Base-by-base conservation (phyloP, 2,888 invertebrate species). In the Polymixis lichenea region DNA sequence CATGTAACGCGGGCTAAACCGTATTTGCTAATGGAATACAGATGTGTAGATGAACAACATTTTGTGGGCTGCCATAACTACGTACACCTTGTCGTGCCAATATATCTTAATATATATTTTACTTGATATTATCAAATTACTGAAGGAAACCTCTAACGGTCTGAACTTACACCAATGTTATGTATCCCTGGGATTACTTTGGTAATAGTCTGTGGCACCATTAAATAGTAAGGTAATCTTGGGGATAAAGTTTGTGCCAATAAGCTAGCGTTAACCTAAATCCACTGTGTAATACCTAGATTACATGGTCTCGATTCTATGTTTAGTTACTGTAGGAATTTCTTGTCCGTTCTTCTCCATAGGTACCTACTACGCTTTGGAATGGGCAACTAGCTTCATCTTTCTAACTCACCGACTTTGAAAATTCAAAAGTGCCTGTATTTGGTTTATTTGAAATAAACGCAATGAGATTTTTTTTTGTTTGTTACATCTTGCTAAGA, bases 21-120 rank as follows among this genome's bases (percentile, higher is more conserved):
- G 91, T 95, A 93, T 95, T 95, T 95, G 94, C 95, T 95, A 95
- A 96, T 95, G 94, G 95, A 95, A 96, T 95, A 95, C 94, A 95
- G 93, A 95, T 95, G 95, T 94, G 93, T 90, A 92, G 92, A 93
- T 90, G 94, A 94, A 92, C 93, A 93, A 94, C 92, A 94, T 95
- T 93, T 90, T 93, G 93, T 86, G 94, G 95, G 91, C 88, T 88
- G 82, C 89, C 91, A 86, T 92, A 92, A 94, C 94, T 92, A 91
- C 87, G 86, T 88, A 89, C 90, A 89, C 88, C 88, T 87, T 90
- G 90, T 90, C 85, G 72, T 64, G 25, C 62, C 82, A 85, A 81
- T 83, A 83, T 81, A 78, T 77, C 79, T 61, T 75, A 77, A 71
- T 66, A 78, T 76, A 77, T 69, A 75, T 77, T 78, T 62, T 85